These are phyloP conservation scores for Euplexia lucipara DNA, from an alignment of 2,888 invertebrate genomes.

Conservation along the genomic window DNA sequence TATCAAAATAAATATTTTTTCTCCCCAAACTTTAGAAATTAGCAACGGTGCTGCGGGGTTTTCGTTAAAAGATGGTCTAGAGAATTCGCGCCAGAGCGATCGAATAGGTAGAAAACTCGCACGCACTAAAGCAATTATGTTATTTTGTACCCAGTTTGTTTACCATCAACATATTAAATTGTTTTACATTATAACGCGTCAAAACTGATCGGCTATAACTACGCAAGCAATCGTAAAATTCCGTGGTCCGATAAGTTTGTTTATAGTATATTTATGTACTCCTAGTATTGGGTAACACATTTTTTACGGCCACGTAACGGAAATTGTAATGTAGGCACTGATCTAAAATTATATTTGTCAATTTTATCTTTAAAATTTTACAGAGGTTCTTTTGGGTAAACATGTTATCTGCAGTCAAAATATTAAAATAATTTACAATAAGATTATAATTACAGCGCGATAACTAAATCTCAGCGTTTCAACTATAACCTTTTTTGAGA, in stretches of 20 bases:
- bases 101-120: too few species aligned
- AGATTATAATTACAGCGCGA: conserved; percentile 76
- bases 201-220: conserved; percentile 60
- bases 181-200: conserved; percentile 57
- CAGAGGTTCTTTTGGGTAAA: conserved; percentile 42
- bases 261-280: conserved; percentile 72
- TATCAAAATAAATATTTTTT: neutral
- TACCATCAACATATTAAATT: conserved; percentile 41
- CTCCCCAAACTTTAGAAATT: conserved; percentile 2
- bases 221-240: conserved; percentile 67
- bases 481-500: conserved; percentile 78
- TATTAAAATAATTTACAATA: conserved; percentile 76
- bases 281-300: conserved; percentile 67
- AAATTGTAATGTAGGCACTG: conserved; percentile 63
- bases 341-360: conserved; percentile 33
- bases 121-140: neutral
- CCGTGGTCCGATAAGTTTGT: conserved; percentile 74
- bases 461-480: conserved; percentile 74
- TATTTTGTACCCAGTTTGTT: conserved; percentile 18
- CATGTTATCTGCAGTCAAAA: conserved; percentile 40
- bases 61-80: conserved; percentile 7
- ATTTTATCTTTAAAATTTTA: conserved; percentile 10
- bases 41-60: neutral
- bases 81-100: too few species aligned
- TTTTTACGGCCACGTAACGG: conserved; percentile 72